These are phyloP conservation scores for Vulpes vulpes DNA, from an alignment of 2,113 vertebrate genomes.

Conservation along the genomic window DNA sequence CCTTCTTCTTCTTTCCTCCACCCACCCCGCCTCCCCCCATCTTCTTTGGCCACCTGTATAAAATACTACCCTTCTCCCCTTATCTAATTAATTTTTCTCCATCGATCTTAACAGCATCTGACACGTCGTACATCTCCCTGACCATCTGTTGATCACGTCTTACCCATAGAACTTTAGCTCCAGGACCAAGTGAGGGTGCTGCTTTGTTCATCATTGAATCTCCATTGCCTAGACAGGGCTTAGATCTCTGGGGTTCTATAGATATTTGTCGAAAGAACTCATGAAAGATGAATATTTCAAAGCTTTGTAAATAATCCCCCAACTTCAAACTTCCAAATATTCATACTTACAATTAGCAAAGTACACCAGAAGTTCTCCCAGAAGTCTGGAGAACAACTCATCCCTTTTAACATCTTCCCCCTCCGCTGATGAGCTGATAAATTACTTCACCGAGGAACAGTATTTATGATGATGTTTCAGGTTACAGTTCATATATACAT, in stretches of 20 bases:
- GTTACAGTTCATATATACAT: neutral
- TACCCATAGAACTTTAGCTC: neutral
- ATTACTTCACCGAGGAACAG: neutral
- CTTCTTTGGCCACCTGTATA: neutral
- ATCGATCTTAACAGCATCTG: neutral
- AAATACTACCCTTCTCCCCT: neutral
- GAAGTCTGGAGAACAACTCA: neutral
- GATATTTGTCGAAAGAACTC: neutral
- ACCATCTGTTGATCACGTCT: neutral
- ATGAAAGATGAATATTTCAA: neutral
- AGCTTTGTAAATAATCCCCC: neutral
- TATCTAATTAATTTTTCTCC: neutral
- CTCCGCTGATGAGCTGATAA: neutral
- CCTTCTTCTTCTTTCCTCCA: neutral
- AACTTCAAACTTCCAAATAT: constrained; percentile 21
- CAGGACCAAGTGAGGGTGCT: neutral
- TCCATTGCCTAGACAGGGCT: neutral
- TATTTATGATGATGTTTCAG: neutral
- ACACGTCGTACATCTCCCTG: neutral
- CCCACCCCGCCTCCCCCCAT: too few relatives aligned
- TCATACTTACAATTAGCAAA: neutral
- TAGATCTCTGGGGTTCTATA: neutral
- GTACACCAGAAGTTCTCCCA: neutral
- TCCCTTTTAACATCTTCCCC: neutral
- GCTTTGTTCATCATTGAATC: neutral